Base-by-base conservation (phyloP, 1,140 invertebrate genomes). In the Cyphomyrmex costatus region DNA sequence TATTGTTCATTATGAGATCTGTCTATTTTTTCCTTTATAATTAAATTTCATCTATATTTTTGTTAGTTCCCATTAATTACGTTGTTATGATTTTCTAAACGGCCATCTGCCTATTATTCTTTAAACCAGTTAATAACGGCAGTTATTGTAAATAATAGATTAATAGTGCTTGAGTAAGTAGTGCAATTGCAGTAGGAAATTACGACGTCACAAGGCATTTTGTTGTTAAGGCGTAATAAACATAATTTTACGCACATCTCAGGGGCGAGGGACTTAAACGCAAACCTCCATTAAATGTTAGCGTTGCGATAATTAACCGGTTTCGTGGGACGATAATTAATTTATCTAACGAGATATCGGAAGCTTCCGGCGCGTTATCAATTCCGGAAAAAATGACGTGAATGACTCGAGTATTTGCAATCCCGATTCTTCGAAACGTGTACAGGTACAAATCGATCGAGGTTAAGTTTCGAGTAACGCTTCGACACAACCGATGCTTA, bases 341-440 rank as follows among this genome's bases (percentile, higher is more conserved):
- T 87, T 60, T 49, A 56, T 24, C 42, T 79, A 86, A 83, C 7
- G 30, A 86, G 78, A 87, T 89, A 88, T 49, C 46, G 42, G 71
- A 70, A 21, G 60, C 27, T 89, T 91, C 87, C 88, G 76, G 60
- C 60, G 27, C 30, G 16, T 12, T 86, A 89, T 89, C 86, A 24
- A 19, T 78, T 78, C 46, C 58, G 63, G 42, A 46, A 1, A 14
- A 10, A 0, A 36, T 71, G 36, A 56, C 1, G 56, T 14, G 27
- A 46, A 3, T 3, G 27, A 1, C 21, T 80, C 27, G 65, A 70
- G 16, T 36, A 33, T 24, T 33, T 36, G 14, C 16, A n/a, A 76
- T 19, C 1, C 19, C 10, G 12, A 58, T 33, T 76, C 24, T 76
- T 7, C 4, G 19, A 33, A 58, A 76, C 7, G 8, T 36, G 12